Evolutionary conservation across 2,797 vertebrate genomes (phyloP).

Genomic region (Microhierax caerulescens): DNA sequence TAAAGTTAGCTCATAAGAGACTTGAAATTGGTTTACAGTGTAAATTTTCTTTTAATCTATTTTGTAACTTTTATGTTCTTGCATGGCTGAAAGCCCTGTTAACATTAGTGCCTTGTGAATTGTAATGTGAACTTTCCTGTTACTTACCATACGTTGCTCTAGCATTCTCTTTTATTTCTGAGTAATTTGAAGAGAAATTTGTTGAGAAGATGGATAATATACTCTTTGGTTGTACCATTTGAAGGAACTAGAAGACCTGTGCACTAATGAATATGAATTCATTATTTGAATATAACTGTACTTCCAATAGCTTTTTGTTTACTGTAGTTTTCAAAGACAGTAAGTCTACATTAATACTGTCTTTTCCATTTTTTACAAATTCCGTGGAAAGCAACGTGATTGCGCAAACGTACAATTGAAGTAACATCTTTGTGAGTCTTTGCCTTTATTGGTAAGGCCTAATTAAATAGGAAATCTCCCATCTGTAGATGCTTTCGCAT

Average conservation of each 20-base stretch:
- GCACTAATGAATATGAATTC: background rate
- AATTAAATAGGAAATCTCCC: conserved; percentile 32
- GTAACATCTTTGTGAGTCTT: background rate
- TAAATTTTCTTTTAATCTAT: background rate
- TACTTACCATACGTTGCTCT: background rate
- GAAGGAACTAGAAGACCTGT: background rate
- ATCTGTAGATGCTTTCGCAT: background rate
- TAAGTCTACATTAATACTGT: background rate
- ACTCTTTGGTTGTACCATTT: background rate
- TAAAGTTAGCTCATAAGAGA: background rate
- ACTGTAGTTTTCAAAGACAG: background rate
- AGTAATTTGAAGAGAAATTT: background rate
- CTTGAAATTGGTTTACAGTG: background rate
- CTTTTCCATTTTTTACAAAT: background rate
- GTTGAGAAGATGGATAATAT: background rate
- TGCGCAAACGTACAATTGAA: background rate
- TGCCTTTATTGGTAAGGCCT: background rate
- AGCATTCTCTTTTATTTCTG: background rate
- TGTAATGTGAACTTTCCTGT: background rate
- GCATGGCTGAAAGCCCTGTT: background rate
- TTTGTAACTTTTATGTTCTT: background rate
- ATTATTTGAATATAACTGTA: no score
- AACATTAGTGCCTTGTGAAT: background rate
- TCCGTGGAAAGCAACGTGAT: background rate
- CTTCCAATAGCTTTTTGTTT: background rate